A percentile compares a stretch with the other conserved stretches of the same genome.
phyloP scores from a whole-genome alignment of 2,888 invertebrate genomes.

The Pyrgus malvae region DNA sequence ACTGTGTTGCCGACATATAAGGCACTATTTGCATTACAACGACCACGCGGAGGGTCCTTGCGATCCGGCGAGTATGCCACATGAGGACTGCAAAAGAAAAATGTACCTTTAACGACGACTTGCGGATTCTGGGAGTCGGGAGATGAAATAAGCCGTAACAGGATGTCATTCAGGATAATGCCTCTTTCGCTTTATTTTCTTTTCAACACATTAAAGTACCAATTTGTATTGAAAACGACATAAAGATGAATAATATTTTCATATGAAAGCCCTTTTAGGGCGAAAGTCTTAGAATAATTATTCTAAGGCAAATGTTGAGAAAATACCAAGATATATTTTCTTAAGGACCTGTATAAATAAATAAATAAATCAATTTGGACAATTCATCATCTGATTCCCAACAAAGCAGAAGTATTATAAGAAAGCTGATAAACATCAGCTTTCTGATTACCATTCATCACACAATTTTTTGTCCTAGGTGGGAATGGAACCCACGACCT shows the following conservation, averaged over 20 bases:
- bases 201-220: slow-evolving; percentile 40
- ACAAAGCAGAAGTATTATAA: too few relatives aligned
- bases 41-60: slow-evolving; percentile 63
- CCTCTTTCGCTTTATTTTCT: slow-evolving; percentile 60
- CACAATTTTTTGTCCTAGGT: too few relatives aligned
- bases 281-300: too few relatives aligned
- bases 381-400: too few relatives aligned
- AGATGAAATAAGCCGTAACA: slow-evolving; percentile 79
- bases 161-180: slow-evolving; percentile 79
- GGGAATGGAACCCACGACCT: too few relatives aligned
- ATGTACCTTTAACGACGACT: slow-evolving; percentile 80
- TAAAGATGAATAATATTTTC: slow-evolving; percentile 31
- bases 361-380: too few relatives aligned
- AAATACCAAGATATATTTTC: neutral
- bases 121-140: slow-evolving; percentile 72
- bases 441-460: too few relatives aligned
- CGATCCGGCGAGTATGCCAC: slow-evolving; percentile 69
- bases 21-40: slow-evolving; percentile 68
- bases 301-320: neutral
- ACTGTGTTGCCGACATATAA: slow-evolving; percentile 73
- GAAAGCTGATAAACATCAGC: too few relatives aligned
- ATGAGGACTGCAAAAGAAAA: slow-evolving; percentile 80
- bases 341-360: too few relatives aligned
- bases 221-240: slow-evolving; percentile 36
- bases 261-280: slow-evolving; percentile 13